Evolutionary conservation across 2,113 vertebrate species (phyloP).

Genomic region (Sprattus sprattus): DNA sequence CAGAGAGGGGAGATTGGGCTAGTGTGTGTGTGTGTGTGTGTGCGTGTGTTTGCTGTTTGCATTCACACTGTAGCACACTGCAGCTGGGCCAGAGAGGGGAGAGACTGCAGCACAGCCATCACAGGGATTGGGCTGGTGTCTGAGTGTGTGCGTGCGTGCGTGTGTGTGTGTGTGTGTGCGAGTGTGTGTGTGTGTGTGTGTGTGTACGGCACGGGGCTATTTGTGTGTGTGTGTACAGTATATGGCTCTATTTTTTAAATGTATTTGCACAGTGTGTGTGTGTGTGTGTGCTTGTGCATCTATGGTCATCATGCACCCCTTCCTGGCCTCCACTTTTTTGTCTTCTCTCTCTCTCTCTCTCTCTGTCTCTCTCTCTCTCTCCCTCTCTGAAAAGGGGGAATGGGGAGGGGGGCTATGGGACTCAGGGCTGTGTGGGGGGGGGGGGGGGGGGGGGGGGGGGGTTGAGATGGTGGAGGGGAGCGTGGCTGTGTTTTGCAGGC

Average conservation of each 20-base stretch:
- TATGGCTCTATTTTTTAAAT: neutral
- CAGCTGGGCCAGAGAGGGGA: conserved; percentile 26
- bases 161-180: neutral
- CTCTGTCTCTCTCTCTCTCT: conserved; percentile 34
- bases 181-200: neutral
- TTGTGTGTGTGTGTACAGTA: neutral
- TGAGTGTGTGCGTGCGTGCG: no score
- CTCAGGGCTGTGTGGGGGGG: conserved; percentile 1
- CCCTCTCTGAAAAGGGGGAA: conserved; percentile 64
- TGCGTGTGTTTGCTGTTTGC: conserved; percentile 42
- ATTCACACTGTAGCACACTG: conserved; percentile 26
- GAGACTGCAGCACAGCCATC: neutral
- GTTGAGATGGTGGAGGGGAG: neutral
- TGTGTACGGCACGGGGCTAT: neutral
- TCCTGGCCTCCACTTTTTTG: conserved; percentile 6
- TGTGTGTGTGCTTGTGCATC: neutral
- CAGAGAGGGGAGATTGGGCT: conserved; percentile 11
- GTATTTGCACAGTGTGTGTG: neutral
- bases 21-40: neutral
- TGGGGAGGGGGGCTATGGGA: neutral
- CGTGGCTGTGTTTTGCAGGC: conserved; percentile 58
- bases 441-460: neutral
- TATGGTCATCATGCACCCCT: neutral
- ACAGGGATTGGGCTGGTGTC: neutral
- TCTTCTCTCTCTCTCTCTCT: conserved; percentile 51